phyloP scores from a whole-genome alignment of 2,113 vertebrate species.

The Oncorhynchus masou region DNA sequence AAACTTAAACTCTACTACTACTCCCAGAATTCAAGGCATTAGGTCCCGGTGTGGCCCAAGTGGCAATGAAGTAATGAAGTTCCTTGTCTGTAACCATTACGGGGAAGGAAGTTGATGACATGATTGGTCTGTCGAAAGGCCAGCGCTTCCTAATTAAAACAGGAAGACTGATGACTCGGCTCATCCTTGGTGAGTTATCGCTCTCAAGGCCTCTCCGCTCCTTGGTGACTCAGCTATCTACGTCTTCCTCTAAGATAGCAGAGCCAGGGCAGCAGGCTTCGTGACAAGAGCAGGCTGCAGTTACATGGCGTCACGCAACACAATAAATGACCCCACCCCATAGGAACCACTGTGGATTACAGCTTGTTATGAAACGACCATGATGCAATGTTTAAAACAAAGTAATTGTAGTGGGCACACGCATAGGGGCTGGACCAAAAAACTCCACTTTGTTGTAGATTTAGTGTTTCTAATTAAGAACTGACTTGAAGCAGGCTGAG shows the following conservation, averaged over 20 bases:
- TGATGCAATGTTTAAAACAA: slow-evolving; percentile 43
- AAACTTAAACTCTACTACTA: slow-evolving; percentile 12
- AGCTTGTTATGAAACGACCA: slow-evolving; percentile 55
- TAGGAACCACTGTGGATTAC: slow-evolving; percentile 24
- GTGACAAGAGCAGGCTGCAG: slow-evolving; percentile 40
- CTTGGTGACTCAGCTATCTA: slow-evolving; percentile 62
- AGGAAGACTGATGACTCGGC: slow-evolving; percentile 58
- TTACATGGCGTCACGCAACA: slow-evolving; percentile 35
- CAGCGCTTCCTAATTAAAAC: slow-evolving; percentile 61
- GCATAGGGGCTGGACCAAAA: slow-evolving; percentile 30
- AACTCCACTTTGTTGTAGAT: slow-evolving; percentile 35
- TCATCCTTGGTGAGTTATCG: slow-evolving; percentile 57
- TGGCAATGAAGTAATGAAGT: slow-evolving; percentile 11
- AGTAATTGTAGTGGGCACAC: slow-evolving; percentile 31
- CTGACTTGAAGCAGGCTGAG: slow-evolving; percentile 31
- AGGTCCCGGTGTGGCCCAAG: slow-evolving; percentile 11
- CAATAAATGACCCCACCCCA: neutral
- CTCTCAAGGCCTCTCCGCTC: slow-evolving; percentile 30
- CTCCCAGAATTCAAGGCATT: slow-evolving; percentile 38
- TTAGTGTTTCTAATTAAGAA: slow-evolving; percentile 26
- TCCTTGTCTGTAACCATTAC: slow-evolving; percentile 36
- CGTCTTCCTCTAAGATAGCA: slow-evolving; percentile 61
- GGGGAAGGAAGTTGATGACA: slow-evolving; percentile 57
- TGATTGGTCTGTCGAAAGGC: slow-evolving; percentile 46
- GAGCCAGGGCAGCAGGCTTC: slow-evolving; percentile 35